Evolutionary conservation across 1,140 invertebrate species (phyloP), one percentile per base, ranked within the genome.

Genomic region (Drosophila santomea): DNA sequence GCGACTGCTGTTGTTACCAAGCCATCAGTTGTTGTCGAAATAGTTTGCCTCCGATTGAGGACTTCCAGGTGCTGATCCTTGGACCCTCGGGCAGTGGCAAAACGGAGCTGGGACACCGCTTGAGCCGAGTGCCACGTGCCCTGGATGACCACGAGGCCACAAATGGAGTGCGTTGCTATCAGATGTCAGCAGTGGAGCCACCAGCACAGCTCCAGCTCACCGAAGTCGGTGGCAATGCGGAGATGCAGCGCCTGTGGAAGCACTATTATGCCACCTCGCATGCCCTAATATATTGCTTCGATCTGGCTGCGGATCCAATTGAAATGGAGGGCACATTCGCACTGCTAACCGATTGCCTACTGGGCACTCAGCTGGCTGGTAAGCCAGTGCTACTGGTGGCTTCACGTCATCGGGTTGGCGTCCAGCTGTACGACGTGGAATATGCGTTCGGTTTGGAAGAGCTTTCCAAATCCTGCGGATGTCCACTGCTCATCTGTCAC

Each of bases 181-280:
- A 69, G 10, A 6, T 54, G 28, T 1, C 20, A 0, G 50, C 20
- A 0, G 50, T 35, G 20, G 44, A 36, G 5, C 15, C 6, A 12
- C 12, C 32, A 35, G 23, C 45, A 25, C 14, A 51, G 36, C 63
- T 90, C 23, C 51, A 51, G 2, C 51, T 88, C 1, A 91, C 90
- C 6, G 90, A 91, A 57, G 79, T 91, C 8, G 90, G 90, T 7
- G 90, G 90, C 44, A 91, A 73, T 51, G 6, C 6, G 44, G 83
- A 91, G 11, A 91, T 91, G 83, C 90, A 90, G 52, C 89, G 81
- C n/a, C 76, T 91, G 1, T 91, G 90, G 90, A 73, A 61, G 11
- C 83, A 90, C 28, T 91, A 91, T 28, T 90, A 85, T 57, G 72
- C 74, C 48, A 51, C 47, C 28, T 68, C 80, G 15, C 82, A 91